Conservation (phyloP, 2,797 vertebrate genomes). For the Cryptoblepharus egeriae region DNA sequence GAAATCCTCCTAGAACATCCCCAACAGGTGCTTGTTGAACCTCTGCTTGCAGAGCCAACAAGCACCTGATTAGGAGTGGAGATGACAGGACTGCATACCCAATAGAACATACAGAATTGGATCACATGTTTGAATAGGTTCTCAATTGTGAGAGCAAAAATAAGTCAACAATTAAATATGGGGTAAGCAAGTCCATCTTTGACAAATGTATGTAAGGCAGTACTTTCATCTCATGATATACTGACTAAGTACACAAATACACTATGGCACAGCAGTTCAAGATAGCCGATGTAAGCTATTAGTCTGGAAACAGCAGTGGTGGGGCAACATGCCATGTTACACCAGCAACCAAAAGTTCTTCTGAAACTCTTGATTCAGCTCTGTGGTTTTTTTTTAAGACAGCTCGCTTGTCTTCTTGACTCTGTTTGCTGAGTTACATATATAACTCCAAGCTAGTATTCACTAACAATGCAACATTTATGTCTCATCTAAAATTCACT, state of each 20-base stretch:
- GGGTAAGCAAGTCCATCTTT: not conserved
- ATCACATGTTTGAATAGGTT: not conserved
- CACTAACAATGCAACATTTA: not conserved
- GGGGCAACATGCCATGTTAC: not conserved
- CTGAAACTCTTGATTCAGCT: not conserved
- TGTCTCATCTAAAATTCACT: not conserved
- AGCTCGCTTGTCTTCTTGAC: not conserved
- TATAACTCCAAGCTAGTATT: not conserved
- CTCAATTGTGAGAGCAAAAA: not conserved
- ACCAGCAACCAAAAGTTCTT: not conserved
- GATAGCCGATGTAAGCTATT: no score
- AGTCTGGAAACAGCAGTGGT: not conserved
- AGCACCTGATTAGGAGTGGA: no score
- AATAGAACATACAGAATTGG: not conserved
- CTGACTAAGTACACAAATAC: no score
- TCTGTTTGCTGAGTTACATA: not conserved
- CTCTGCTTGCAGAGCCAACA: no score
- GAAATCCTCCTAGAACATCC: no score
- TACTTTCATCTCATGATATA: no score
- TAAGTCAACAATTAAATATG: not conserved
- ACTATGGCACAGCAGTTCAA: no score
- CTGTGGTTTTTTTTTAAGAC: not conserved
- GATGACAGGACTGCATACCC: not conserved
- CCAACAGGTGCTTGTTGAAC: no score
- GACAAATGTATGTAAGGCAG: not conserved